These are phyloP conservation scores for Calliphora vomitoria DNA, from an alignment of 2,888 invertebrate genomes.

Conservation along the genomic window DNA sequence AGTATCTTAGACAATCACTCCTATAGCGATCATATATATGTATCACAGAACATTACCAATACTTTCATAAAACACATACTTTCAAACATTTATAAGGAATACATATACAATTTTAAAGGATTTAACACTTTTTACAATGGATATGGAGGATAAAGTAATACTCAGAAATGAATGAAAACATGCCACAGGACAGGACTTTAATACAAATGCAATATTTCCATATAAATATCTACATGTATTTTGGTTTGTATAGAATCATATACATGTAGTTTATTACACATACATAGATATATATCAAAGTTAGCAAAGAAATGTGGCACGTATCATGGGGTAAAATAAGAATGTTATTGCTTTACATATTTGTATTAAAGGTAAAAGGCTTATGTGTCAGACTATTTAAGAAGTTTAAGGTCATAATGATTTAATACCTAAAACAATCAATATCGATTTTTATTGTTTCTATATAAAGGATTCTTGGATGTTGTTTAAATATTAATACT, in stretches of 20 bases:
- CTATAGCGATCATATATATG: no score
- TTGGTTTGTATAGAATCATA: background rate
- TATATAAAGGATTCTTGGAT: background rate
- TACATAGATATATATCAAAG: background rate
- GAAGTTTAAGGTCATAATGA: slow-evolving; percentile 10
- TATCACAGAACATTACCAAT: background rate
- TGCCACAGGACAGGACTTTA: background rate
- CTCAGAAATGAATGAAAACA: background rate
- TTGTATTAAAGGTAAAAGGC: background rate
- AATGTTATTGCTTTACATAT: background rate
- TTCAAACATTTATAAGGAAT: background rate
- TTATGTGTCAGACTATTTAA: background rate
- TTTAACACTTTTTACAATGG: slow-evolving; percentile 11
- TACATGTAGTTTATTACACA: background rate
- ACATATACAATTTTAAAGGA: background rate
- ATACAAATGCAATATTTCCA: background rate
- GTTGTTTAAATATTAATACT: no score
- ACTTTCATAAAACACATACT: background rate
- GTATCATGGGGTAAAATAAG: background rate
- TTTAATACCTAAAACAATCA: slow-evolving; percentile 4
- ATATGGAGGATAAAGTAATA: background rate
- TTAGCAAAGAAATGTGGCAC: background rate
- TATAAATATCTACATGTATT: no score
- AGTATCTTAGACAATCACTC: no score
- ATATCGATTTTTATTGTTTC: background rate